Percentiles rank a stretch among this genome's conserved stretches.
These are phyloP conservation scores for Liolophura sinensis DNA, from an alignment of 1,140 invertebrate genomes.

Conservation along the genomic window DNA sequence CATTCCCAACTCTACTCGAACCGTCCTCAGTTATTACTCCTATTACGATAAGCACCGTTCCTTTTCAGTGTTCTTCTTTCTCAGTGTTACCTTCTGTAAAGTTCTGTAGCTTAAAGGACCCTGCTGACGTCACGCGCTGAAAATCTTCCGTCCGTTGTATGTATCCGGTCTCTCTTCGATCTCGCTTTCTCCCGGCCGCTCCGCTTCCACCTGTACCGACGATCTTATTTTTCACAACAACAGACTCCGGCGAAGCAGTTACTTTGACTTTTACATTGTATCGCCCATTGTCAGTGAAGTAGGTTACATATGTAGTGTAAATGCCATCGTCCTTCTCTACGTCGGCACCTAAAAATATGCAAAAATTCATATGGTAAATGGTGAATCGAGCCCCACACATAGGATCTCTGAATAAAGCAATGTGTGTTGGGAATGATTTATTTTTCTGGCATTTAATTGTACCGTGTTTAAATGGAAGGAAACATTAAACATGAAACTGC, in stretches of 20 bases:
- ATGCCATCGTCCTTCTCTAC: conserved; percentile 68
- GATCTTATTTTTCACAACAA: neutral
- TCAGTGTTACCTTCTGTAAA: neutral
- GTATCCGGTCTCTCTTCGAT: neutral
- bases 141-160: neutral
- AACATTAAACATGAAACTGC: too few relatives aligned
- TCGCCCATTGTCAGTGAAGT: conserved; percentile 55
- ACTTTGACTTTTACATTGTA: conserved; percentile 46
- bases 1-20: too few relatives aligned
- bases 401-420: too few relatives aligned
- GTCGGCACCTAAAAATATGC: conserved; percentile 63
- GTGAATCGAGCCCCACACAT: too few relatives aligned
- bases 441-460: too few relatives aligned
- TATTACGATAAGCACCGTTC: too few relatives aligned
- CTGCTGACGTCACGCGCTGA: conserved; percentile 3
- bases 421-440: too few relatives aligned
- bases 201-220: neutral
- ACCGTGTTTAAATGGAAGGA: too few relatives aligned
- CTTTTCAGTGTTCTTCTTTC: too few relatives aligned
- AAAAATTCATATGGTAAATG: too few relatives aligned
- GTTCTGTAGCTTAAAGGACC: conserved; percentile 2
- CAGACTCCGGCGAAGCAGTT: neutral
- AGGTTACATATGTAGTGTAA: conserved; percentile 67
- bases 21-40: too few relatives aligned
- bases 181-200: neutral